phyloP scores from a whole-genome alignment of 2,113 vertebrate genomes.

The Daboia siamensis region DNA sequence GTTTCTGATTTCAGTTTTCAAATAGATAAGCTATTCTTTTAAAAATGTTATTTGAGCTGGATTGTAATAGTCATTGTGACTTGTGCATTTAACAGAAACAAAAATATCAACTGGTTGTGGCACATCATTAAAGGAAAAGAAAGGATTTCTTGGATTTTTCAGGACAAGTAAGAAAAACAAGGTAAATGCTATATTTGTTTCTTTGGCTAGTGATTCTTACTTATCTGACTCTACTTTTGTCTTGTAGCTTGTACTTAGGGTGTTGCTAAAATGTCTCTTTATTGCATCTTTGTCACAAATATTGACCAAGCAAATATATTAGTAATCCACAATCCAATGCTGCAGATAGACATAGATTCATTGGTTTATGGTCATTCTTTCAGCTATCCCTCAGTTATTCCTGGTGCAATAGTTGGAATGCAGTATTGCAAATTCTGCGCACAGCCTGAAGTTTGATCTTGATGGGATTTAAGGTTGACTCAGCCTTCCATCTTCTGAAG shows the following conservation, averaged over 20 bases:
- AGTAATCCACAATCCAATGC: background rate
- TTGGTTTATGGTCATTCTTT: background rate
- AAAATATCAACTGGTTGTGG: conserved; percentile 72
- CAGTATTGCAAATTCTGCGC: no score
- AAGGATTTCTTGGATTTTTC: conserved; percentile 84
- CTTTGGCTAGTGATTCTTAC: background rate
- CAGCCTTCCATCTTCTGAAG: no score
- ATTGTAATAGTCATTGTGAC: background rate
- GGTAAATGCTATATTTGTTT: conserved; percentile 67
- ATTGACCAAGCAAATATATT: background rate
- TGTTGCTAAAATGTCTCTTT: background rate
- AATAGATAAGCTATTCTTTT: background rate
- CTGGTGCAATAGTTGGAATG: no score
- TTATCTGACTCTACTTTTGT: background rate
- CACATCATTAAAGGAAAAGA: conserved; percentile 78
- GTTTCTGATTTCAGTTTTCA: background rate
- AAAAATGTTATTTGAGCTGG: background rate
- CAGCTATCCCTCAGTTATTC: background rate
- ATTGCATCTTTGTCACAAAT: background rate
- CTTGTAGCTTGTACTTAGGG: background rate
- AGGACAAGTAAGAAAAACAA: conserved; percentile 81
- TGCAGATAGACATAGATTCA: background rate
- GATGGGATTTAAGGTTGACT: no score
- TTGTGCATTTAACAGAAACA: conserved; percentile 70
- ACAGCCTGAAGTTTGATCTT: no score